Base-by-base conservation (phyloP, 1,140 invertebrate genomes). In the Diploscapter pachys region DNA sequence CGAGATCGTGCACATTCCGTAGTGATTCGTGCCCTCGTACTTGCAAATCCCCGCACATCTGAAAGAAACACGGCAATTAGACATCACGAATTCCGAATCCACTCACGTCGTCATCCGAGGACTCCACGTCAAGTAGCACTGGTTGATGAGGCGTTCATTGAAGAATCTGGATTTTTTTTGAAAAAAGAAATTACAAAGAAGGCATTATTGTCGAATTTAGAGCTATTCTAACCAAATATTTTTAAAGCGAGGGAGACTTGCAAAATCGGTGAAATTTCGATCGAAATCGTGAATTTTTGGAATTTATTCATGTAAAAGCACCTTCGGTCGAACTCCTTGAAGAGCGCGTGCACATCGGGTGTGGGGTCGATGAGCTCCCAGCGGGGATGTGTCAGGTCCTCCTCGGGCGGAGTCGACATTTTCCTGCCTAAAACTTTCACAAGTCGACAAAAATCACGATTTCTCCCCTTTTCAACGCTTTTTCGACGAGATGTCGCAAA, bases 71-170 rank as follows among this genome's bases (percentile, higher is more conserved):
- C 49, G 59, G 53, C 57, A 11, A 49, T 82, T 63, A 70, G 31
- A 55, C 51, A 61, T 31, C 9, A 49, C 4, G 48, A 5, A 73
- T n/a, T 53, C 5, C n/a, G 31, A 11, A 13, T 67, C 4, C 8
- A 80, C 79, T 87, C 91, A 96, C 85, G 90, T 88, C 71, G 93
- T 98, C 96, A 99, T 98, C 81, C 91, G 88, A 78, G 92, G 92
- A 85, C 95, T 98, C 96, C 96, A 99, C 82, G 92, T 91, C 0
- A 99, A 91, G 83, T 91, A 90, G 31, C 95, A 92, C 70, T 90
- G 87, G 0, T 88, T 86, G 54, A 98, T 88, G 54, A 98, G 88
- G 71, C 88, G 89, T 51, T 90, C 89, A 89, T 91, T 91, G 83
- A 99, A 99, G 83, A 93, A 99, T 75, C 68, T 59, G 4, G 3